phyloP scores from a whole-genome alignment of 1,140 invertebrate genomes.

The Trialeurodes vaporariorum region DNA sequence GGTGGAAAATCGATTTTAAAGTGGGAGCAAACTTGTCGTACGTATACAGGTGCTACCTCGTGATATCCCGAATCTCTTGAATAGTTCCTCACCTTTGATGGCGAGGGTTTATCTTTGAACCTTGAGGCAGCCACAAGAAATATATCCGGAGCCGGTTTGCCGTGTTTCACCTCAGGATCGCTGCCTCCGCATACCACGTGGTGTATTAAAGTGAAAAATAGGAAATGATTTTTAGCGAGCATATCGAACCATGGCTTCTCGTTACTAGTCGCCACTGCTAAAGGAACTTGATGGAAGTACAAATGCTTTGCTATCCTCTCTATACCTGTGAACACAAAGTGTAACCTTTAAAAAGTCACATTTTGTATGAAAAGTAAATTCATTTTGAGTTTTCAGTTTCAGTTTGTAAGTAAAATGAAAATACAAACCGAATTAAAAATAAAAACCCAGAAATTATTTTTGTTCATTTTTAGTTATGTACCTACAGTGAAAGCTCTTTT shows the following conservation, averaged over 20 bases:
- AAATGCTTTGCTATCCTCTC: neutral
- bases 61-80: too few species aligned
- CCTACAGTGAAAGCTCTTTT: too few species aligned
- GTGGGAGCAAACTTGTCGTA: too few species aligned
- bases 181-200: constrained; percentile 74
- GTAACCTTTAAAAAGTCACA: too few species aligned
- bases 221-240: constrained; percentile 13
- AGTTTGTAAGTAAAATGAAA: too few species aligned
- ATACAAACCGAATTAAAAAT: too few species aligned
- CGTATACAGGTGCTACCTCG: too few species aligned
- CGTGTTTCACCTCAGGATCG: constrained; percentile 76
- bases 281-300: neutral
- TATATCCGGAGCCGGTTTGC: constrained; percentile 90
- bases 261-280: constrained; percentile 5
- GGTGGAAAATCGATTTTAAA: too few species aligned
- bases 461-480: too few species aligned
- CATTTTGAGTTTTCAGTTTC: too few species aligned
- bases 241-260: constrained; percentile 9
- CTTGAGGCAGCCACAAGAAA: constrained; percentile 73
- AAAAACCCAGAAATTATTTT: too few species aligned
- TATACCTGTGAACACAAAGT: neutral
- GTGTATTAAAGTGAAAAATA: constrained; percentile 50
- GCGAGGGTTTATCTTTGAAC: constrained; percentile 59
- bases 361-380: too few species aligned
- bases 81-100: constrained; percentile 42